Evolutionary conservation across 2,888 invertebrate genomes (phyloP), one percentile per base, ranked within the genome.

Genomic region (Oxyteleia sp.): DNA sequence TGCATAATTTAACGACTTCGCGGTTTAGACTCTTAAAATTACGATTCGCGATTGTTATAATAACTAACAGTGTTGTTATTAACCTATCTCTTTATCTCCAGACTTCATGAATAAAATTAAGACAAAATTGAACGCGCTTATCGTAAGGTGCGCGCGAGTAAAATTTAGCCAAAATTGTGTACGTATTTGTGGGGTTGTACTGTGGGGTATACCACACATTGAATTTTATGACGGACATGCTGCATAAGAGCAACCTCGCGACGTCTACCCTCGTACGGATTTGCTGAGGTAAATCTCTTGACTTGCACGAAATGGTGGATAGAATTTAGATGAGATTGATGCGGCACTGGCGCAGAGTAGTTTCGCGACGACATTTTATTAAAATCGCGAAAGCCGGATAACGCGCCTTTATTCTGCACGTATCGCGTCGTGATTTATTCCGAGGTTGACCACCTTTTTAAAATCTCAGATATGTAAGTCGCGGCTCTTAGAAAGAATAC

Each of bases 301-400:
- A 81, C 81, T 74, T 63, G 74, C 74, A 61, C 74, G 55, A 74
- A 74, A 81, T 51, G 68, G 53, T 49, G 81, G 74, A 74, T 81
- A 81, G 81, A 81, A 75, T 81, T 81, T 74, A 75, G 75, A 81
- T 81, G 81, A 81, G 81, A 75, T 75, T 81, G 75, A 81, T 81
- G 81, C 55, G 72, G 63, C 57, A 35, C 41, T 61, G 49, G 74
- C 49, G 69, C 75, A 55, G 75, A 81, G 74, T 74, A 55, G 68
- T 68, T 69, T 49, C 68, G 61, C 68, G 53, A 72, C 72, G 68
- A 57, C 64, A 69, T 81, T 81, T 81, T 81, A 81, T 81, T 81
- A 81, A 81, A 81, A 81, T 74, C 74, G 81, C 57, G 51, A 79
- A 79, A 79, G 79, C 64, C 49, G 63, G 79, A 79, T 79, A 79